Evolutionary conservation across 2,113 vertebrate species (phyloP).

Genomic region (Arizona elegans): DNA sequence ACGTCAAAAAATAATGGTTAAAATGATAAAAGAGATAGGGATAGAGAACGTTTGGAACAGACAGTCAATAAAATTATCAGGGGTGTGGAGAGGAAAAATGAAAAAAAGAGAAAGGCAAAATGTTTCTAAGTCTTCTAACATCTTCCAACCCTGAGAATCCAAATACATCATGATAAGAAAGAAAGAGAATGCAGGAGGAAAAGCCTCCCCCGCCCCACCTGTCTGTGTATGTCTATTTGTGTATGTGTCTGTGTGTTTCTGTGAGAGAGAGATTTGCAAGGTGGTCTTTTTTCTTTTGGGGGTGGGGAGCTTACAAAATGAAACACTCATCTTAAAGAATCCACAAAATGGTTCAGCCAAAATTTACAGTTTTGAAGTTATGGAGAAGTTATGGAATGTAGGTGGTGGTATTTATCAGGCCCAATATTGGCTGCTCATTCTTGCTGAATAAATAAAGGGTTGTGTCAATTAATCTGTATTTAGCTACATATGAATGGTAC

Average conservation of each 20-base stretch:
- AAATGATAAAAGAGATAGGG: background rate
- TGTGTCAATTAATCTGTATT: background rate
- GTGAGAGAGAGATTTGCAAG: background rate
- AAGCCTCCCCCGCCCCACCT: background rate
- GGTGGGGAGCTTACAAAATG: background rate
- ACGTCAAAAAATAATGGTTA: background rate
- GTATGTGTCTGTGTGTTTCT: background rate
- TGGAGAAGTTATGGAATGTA: background rate
- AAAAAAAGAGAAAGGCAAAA: background rate
- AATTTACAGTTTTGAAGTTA: background rate
- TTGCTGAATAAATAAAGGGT: background rate
- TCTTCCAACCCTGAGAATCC: background rate
- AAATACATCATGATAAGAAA: background rate
- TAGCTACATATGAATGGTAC: conserved; percentile 15
- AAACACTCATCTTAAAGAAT: background rate
- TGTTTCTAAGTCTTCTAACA: background rate
- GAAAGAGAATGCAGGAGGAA: background rate
- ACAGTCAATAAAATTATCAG: background rate
- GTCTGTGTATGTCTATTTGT: background rate
- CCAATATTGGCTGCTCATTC: background rate
- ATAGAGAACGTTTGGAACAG: background rate
- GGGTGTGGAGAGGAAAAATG: background rate
- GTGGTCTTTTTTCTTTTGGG: background rate
- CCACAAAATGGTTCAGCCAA: background rate
- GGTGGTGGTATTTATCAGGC: background rate